Conservation (phyloP, 2,113 vertebrate genomes). For the Pelecanoides urinatrix region DNA sequence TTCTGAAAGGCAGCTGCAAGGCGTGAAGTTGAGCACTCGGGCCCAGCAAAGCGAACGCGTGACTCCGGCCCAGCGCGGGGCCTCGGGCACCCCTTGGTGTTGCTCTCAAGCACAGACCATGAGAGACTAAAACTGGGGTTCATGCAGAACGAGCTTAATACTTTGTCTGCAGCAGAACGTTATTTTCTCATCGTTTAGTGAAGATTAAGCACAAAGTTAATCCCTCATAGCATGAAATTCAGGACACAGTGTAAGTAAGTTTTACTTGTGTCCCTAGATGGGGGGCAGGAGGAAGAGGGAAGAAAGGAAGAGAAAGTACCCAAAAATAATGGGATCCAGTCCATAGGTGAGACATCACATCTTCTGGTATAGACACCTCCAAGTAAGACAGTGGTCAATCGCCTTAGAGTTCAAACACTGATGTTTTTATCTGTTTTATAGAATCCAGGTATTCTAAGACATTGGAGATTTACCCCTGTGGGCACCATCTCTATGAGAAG, state of each 20-base stretch:
- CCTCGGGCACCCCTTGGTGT: background rate
- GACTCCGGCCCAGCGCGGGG: background rate
- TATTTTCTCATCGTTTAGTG: background rate
- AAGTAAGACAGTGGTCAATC: fast-evolving
- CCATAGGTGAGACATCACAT: background rate
- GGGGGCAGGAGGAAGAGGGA: background rate
- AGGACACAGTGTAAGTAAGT: background rate
- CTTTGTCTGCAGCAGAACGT: background rate
- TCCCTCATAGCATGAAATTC: fast-evolving
- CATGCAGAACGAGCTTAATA: background rate
- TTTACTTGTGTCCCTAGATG: background rate
- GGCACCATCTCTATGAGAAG: background rate
- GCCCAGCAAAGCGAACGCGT: background rate
- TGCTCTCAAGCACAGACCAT: background rate
- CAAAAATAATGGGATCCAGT: background rate
- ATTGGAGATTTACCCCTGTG: background rate
- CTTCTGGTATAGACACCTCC: background rate
- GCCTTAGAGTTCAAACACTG: background rate
- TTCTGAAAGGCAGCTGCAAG: background rate
- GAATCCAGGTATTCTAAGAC: background rate
- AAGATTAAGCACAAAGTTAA: background rate
- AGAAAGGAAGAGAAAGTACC: background rate
- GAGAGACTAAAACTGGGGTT: background rate
- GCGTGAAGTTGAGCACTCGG: fast-evolving
- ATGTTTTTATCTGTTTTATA: background rate